A percentile compares a stretch with the other conserved stretches of the same genome.
Evolutionary conservation across 2,113 vertebrate species (phyloP).

Genomic region (Cygnus atratus): DNA sequence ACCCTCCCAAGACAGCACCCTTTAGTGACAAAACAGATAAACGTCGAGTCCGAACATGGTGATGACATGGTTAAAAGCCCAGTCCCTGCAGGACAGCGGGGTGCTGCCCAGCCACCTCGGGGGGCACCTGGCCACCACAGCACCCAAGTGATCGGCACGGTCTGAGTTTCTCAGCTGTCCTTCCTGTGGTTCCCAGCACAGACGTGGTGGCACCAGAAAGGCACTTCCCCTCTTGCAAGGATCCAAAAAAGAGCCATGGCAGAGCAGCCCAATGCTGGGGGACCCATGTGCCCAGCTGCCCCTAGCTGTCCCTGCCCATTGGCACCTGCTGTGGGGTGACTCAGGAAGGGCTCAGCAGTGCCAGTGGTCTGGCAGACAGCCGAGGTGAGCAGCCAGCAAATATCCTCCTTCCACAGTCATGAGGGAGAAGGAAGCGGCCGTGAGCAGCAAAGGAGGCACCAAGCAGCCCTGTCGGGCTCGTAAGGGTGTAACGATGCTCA

Average conservation of each 20-base stretch:
- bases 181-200: accelerated
- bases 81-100: not conserved
- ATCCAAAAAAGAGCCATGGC: not conserved
- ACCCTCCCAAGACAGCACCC: not conserved
- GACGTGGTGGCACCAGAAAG: not conserved
- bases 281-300: accelerated
- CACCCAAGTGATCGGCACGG: accelerated
- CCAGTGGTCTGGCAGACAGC: not conserved
- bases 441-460: not conserved
- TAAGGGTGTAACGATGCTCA: not conserved
- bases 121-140: not conserved
- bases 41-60: not conserved
- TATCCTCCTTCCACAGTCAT: not conserved
- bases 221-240: not conserved
- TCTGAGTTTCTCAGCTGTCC: not conserved
- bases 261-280: not conserved
- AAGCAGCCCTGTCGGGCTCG: accelerated
- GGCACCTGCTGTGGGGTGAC: not conserved
- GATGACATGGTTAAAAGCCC: not conserved
- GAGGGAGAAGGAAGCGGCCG: not conserved
- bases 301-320: not conserved
- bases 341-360: not conserved
- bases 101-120: not conserved
- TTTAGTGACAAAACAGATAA: not conserved
- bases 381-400: not conserved